A percentile compares a stretch with the other conserved stretches of the same genome.
Conservation (phyloP, 2,888 invertebrate species). For the Nematopogon swammerdamellus region DNA sequence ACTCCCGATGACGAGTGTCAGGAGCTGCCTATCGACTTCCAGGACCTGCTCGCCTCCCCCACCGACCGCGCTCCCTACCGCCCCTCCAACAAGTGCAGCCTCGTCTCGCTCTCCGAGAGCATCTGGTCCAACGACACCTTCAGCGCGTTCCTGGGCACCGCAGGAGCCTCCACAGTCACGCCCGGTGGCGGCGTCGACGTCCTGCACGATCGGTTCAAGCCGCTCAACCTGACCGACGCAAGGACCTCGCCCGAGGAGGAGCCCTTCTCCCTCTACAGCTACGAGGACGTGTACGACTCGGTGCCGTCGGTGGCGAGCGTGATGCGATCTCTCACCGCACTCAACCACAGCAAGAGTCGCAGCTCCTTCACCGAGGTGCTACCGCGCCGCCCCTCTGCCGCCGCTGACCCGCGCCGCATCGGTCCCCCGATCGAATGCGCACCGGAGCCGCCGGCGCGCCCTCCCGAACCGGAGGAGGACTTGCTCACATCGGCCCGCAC, state of each 20-base stretch:
- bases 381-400: slow-evolving; percentile 62
- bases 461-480: slow-evolving; percentile 60
- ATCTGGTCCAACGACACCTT: slow-evolving; percentile 28
- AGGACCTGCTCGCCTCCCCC: slow-evolving; percentile 57
- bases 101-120: slow-evolving; percentile 31
- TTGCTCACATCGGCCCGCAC: slow-evolving; percentile 73
- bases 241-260: slow-evolving; percentile 12
- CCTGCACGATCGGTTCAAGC: slow-evolving; percentile 27
- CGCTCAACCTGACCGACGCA: slow-evolving; percentile 23
- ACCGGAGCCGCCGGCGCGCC: slow-evolving; percentile 59
- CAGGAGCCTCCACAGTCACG: slow-evolving; percentile 10
- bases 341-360: slow-evolving; percentile 60
- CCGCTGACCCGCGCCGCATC: slow-evolving; percentile 25
- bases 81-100: slow-evolving; percentile 31
- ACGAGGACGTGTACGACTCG: slow-evolving; percentile 36
- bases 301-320: slow-evolving; percentile 32
- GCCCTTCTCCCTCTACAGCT: slow-evolving; percentile 22
- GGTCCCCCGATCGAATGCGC: slow-evolving; percentile 12
- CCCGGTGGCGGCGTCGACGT: slow-evolving; percentile 19
- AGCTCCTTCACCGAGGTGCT: slow-evolving; percentile 63
- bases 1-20: slow-evolving; percentile 56
- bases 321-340: slow-evolving; percentile 51
- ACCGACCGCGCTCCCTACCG: slow-evolving; percentile 45
- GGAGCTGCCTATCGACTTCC: slow-evolving; percentile 60
- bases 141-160: neutral